A percentile compares a stretch with the other conserved stretches of the same genome.
Conservation (phyloP, 1,140 invertebrate species). For the Drosophila paulistorum region DNA sequence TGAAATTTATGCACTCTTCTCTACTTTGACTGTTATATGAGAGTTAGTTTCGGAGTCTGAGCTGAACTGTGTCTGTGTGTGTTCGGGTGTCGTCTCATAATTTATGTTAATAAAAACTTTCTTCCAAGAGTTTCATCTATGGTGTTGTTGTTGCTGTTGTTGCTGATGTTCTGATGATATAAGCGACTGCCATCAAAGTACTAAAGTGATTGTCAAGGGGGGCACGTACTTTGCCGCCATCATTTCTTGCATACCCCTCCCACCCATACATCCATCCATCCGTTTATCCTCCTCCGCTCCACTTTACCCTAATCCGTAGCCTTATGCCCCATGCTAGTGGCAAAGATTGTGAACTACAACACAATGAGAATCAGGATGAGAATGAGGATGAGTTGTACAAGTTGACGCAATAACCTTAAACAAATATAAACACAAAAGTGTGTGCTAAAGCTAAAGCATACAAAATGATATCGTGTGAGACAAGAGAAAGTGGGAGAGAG, state of each 20-base stretch:
- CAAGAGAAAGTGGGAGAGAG: background rate
- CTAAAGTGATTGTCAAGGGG: conserved; percentile 64
- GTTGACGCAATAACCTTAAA: conserved; percentile 61
- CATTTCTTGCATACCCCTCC: background rate
- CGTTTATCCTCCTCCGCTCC: background rate
- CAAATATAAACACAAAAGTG: conserved; percentile 68
- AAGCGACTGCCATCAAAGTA: conserved; percentile 69
- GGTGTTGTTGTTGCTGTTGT: conserved; percentile 10
- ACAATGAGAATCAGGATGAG: background rate
- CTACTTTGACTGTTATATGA: conserved; percentile 27
- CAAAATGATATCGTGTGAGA: conserved; percentile 13
- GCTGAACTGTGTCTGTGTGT: background rate
- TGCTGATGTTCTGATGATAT: conserved; percentile 53
- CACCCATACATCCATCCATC: background rate
- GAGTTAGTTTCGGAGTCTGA: conserved; percentile 23
- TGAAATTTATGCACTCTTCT: conserved; percentile 71
- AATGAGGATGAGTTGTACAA: conserved; percentile 46
- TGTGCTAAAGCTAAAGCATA: conserved; percentile 42
- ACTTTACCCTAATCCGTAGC: conserved; percentile 2
- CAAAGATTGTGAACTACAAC: too few relatives aligned
- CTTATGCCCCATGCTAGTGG: conserved; percentile 2
- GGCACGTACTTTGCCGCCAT: conserved; percentile 42
- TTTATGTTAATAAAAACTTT: conserved; percentile 81
- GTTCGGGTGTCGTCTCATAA: conserved; percentile 48
- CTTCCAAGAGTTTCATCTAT: conserved; percentile 43